Base-by-base conservation (phyloP, 1,140 invertebrate genomes). In the Sinonovacula constricta region DNA sequence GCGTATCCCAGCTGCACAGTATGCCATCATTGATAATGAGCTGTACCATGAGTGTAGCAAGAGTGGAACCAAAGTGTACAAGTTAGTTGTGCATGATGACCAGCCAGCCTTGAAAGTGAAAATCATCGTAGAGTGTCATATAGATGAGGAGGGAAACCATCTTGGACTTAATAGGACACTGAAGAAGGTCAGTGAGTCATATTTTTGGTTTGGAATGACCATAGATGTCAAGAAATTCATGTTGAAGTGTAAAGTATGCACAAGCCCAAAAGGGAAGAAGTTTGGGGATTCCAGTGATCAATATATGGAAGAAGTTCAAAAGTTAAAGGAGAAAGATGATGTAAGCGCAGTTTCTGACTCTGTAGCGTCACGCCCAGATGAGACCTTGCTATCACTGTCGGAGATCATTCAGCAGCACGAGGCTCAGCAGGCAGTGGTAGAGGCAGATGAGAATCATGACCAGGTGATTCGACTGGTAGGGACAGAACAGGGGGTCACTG, bases 171-270 rank as follows among this genome's bases (percentile, higher is more conserved):
- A 76, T 65, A 53, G 53, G 24, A 76, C 72, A 7, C 14, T 76
- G 33, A 67, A 54, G 14, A 76, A 33, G 36, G 67, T 76, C 15
- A 30, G 62, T 0, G 72, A 66, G 30, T 65, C 53, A 24, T 76
- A 57, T 28, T 36, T 28, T 34, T 76, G 72, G 72, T 2, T 28
- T 15, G 72, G 72, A 1, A 54, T 76, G 49, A 57, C 72, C 4
- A n/a, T 76, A 4, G 72, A 76, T 59, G 62, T 66, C 3, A 76
- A 53, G 28, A 76, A 76, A 36, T 76, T 76, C 34, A 76, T 76
- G 72, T 30, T 67, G 53, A 45, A 76, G 10, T 76, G 72, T 67
- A 76, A 67, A 31, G 51, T 76, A 28, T 76, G 72, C 26, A 66
- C 31, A 45, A 18, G 7, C 18, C 39, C 39, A 45, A 45, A 45